Conservation (phyloP, 2,888 invertebrate genomes). For the Leptopilina myrica region DNA sequence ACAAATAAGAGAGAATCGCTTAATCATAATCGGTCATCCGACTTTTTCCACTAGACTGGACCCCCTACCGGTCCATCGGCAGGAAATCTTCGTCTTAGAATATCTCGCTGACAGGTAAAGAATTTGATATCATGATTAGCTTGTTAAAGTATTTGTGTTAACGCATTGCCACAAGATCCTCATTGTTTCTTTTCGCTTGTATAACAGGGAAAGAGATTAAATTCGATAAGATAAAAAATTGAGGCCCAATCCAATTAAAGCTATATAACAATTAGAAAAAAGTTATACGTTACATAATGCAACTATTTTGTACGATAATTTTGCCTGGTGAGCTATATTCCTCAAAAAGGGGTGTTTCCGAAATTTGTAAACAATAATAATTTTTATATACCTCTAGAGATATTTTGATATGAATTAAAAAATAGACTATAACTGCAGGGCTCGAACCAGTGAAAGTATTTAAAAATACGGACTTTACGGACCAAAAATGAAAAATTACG, state of each 20-base stretch:
- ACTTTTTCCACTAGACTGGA: conserved; percentile 65
- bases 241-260: not conserved
- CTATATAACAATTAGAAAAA: not conserved
- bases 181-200: conserved; percentile 59
- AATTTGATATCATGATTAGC: conserved; percentile 76
- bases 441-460: no score
- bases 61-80: conserved; percentile 68
- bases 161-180: conserved; percentile 62
- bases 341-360: no score
- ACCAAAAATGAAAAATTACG: no score
- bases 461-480: no score
- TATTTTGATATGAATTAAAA: no score
- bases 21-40: conserved; percentile 77
- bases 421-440: no score
- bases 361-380: no score
- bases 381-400: not conserved
- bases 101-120: conserved; percentile 75
- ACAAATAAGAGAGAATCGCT: conserved; percentile 65
- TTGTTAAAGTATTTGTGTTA: conserved; percentile 70
- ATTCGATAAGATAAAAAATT: conserved; percentile 52
- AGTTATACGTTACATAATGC: not conserved
- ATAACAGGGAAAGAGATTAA: conserved; percentile 55
- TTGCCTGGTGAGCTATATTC: no score
- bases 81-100: conserved; percentile 73
- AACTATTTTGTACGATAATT: no score